Base-by-base conservation (phyloP, 2,797 vertebrate species). In the Etheostoma perlongum region DNA sequence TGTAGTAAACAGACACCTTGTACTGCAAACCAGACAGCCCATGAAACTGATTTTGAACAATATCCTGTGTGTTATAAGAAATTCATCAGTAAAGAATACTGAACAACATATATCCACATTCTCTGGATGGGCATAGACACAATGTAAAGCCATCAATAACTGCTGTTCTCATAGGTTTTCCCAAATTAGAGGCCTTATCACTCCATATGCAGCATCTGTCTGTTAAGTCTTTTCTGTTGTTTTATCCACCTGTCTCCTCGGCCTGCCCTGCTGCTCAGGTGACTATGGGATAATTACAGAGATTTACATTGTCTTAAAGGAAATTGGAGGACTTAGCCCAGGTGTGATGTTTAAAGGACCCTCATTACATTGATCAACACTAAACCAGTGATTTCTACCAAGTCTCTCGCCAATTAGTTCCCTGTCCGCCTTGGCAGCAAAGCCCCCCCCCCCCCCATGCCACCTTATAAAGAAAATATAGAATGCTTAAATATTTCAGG, bases 271-370 rank as follows among this genome's bases (percentile, higher is more conserved):
- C 90, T 91, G 91, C 89, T 93, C 89, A 85, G 84, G 83, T 83
- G 88, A 89, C 87, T 88, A 53, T 72, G 54, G 81, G 85, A 91
- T 95, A 95, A 95, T 95, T 95, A 95, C 89, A 94, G 92, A 95
- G 89, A 88, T 94, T 92, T 89, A 87, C 91, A 92, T 94, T 92
- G 88, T 94, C 90, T 93, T 89, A 78, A 82, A 93, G 88, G 93
- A 95, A 94, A 94, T 92, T 93, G 89, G 91, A 95, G 92, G 92
- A 93, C 82, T 93, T 92, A 88, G 85, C 76, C 76, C 92, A 93
- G 93, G 89, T 94, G 93, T 92, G 89, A 93, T 86, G 85, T 88
- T 89, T 84, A 89, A 91, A 93, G 85, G 85, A 79, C 89, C 85
- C 84, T 93, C 89, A 93, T 93, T 92, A 93, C 74, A 54, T 86